A percentile compares a stretch with the other conserved stretches of the same genome.
These are phyloP conservation scores for Zosterops japonicus DNA, from an alignment of 2,113 vertebrate genomes.

Conservation along the genomic window DNA sequence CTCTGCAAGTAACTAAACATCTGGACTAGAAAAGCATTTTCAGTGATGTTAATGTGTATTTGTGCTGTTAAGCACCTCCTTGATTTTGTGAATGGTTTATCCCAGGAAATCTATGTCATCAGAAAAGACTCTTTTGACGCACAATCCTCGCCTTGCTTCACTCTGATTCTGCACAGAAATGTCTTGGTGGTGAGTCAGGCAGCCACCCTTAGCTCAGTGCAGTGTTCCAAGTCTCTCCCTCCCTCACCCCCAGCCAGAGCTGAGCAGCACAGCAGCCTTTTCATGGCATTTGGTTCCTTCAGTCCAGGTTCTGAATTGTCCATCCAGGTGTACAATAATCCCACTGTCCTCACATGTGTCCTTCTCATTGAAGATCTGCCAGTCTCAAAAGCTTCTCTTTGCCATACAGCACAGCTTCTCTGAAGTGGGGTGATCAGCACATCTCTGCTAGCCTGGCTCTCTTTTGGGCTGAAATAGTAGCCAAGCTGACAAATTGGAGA, in stretches of 20 bases:
- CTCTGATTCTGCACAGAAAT: neutral
- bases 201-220: neutral
- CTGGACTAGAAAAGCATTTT: neutral
- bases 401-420: neutral
- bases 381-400: neutral
- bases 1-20: neutral
- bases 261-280: neutral
- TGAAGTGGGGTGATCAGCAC: too few relatives aligned
- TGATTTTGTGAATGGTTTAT: neutral
- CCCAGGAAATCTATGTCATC: neutral
- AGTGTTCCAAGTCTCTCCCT: neutral
- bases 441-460: neutral
- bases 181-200: neutral
- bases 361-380: neutral
- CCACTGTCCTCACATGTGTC: neutral
- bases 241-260: fast-evolving
- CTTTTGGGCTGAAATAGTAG: neutral
- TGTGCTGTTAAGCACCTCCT: neutral
- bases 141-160: neutral
- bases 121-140: neutral
- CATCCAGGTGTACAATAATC: neutral
- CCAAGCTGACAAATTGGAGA: neutral
- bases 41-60: neutral
- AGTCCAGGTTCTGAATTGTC: neutral
- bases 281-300: neutral